phyloP scores from a whole-genome alignment of 2,888 invertebrate genomes.

The Anthophora plumipes region DNA sequence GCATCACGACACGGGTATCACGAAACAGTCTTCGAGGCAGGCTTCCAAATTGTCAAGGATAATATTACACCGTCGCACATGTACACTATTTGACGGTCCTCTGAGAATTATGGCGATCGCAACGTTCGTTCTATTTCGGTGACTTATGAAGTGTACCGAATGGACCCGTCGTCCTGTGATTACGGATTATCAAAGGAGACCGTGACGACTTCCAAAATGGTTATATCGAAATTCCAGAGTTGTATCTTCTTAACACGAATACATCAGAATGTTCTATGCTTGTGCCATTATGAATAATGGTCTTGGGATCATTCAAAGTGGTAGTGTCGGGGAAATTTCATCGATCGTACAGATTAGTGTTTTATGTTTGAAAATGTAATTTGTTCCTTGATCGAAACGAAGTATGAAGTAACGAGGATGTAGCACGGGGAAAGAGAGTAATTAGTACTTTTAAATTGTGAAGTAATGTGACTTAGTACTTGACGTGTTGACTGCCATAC shows the following conservation, averaged over 20 bases:
- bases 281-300: slow-evolving; percentile 37
- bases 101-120: slow-evolving; percentile 20
- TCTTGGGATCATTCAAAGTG: slow-evolving; percentile 50
- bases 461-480: background rate
- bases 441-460: slow-evolving; percentile 20
- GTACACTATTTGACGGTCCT: slow-evolving; percentile 12
- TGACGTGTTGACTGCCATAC: slow-evolving; percentile 14
- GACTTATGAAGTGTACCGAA: slow-evolving; percentile 38
- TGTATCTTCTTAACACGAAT: slow-evolving; percentile 24
- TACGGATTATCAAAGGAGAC: slow-evolving; percentile 37
- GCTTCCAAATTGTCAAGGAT: slow-evolving; percentile 82
- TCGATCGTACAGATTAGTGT: slow-evolving; percentile 35
- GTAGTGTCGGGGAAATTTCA: slow-evolving; percentile 33
- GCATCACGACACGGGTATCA: slow-evolving; percentile 32
- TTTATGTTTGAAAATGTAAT: background rate
- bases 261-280: slow-evolving; percentile 27
- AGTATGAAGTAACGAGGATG: background rate
- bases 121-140: slow-evolving; percentile 21
- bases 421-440: background rate
- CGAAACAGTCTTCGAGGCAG: slow-evolving; percentile 82
- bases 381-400: background rate
- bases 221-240: slow-evolving; percentile 35
- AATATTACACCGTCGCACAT: slow-evolving; percentile 31
- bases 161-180: slow-evolving; percentile 31
- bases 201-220: slow-evolving; percentile 61